Evolutionary conservation across 2,113 vertebrate genomes (phyloP), one percentile per base, ranked within the genome.

Genomic region (Hypomesus transpacificus): DNA sequence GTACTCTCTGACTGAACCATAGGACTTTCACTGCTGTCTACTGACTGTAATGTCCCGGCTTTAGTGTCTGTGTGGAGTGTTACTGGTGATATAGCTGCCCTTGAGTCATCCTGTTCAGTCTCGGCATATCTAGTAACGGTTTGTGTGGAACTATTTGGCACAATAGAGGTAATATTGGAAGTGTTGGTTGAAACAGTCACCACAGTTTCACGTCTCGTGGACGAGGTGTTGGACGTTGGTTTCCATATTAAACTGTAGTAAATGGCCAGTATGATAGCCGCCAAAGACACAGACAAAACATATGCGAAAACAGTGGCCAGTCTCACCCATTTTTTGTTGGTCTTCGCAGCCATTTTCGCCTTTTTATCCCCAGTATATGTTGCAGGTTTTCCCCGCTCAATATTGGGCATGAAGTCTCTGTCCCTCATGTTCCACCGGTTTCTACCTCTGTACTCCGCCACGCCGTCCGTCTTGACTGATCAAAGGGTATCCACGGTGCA

Each of bases 221-320:
- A 66, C 14, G 75, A 75, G n/a, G 73, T 82, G 52, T 69, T 67
- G 51, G 79, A 69, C 69, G 89, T 90, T 58, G 94, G 94, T 80
- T 93, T 93, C 94, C 94, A 95, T 82, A 95, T 93, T 75, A 95
- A 90, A 81, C 94, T 94, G 88, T 95, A 95, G 80, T 95, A 95
- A 83, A 95, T 90, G 77, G 94, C 94, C 82, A 95, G 89, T 59
- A 95, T 91, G 85, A 94, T 93, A 85, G 94, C 94, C 75, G 94
- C 94, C 88, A 95, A 83, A 63, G 93, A 95, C 71, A 95, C 94
- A 54, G 93, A 94, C 66, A 95, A 89, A 57, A 95, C 92, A 82
- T 95, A 95, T 58, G 93, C 94, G 74, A 95, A 90, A 58, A 95
- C 94, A 39, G 94, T 95, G 84, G 93, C 94, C 73, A 95, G 89